A percentile compares a stretch with the other conserved stretches of the same genome.
These are phyloP conservation scores for Esox niger DNA, from an alignment of 2,113 vertebrate genomes.

Conservation along the genomic window DNA sequence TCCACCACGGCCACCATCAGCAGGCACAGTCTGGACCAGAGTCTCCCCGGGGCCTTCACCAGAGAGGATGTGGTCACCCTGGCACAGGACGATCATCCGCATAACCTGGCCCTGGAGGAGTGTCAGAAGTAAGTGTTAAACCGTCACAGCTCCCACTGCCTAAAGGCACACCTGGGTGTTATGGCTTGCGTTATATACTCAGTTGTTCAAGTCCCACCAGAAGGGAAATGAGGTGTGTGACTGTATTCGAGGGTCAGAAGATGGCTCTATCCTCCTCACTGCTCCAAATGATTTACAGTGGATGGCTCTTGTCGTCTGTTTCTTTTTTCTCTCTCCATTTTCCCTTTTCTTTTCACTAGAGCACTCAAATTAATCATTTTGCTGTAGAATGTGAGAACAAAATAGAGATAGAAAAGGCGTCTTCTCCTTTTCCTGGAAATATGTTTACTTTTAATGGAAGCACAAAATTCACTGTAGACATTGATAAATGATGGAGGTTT, in stretches of 20 bases:
- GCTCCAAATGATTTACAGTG: too few relatives aligned
- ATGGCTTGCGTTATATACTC: too few relatives aligned
- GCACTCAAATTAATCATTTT: neutral
- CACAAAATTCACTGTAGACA: too few relatives aligned
- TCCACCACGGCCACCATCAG: conserved; percentile 82
- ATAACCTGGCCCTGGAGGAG: conserved; percentile 80
- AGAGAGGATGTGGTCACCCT: conserved; percentile 78
- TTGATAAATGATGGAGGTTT: neutral
- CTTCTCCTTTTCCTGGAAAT: too few relatives aligned
- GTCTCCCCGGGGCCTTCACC: conserved; percentile 71
- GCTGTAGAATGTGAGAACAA: neutral
- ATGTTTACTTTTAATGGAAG: too few relatives aligned
- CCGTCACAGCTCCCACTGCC: neutral
- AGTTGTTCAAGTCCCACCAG: too few relatives aligned
- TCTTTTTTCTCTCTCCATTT: neutral
- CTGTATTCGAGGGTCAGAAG: too few relatives aligned
- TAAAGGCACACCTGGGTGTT: too few relatives aligned
- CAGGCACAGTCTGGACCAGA: conserved; percentile 81
- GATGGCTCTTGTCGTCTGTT: too few relatives aligned
- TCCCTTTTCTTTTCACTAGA: neutral
- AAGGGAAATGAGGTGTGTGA: too few relatives aligned
- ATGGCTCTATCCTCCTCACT: too few relatives aligned
- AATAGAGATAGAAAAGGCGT: too few relatives aligned
- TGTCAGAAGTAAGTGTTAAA: conserved; percentile 79
- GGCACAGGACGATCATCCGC: conserved; percentile 84